Base-by-base conservation (phyloP, 1,140 invertebrate genomes). In the Asobara japonica region DNA sequence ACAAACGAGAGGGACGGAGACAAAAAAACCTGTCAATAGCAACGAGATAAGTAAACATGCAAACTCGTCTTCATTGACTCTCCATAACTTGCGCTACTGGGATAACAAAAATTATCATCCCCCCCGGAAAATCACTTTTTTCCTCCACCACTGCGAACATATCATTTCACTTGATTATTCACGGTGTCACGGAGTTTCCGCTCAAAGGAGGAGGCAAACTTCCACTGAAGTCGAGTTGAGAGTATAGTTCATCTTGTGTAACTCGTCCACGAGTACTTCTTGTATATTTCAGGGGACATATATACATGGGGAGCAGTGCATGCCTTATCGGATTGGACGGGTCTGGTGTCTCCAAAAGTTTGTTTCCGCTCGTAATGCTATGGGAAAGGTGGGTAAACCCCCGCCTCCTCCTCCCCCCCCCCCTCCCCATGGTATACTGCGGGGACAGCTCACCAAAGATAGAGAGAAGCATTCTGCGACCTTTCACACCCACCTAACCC, bases 281-380 rank as follows among this genome's bases (percentile, higher is more conserved):
- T 56, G 51, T 56, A 29, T 62, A 62, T 62, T 62, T 62, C 60
- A 62, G 31, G 27, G 25, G 60, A 62, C 27, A 31, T 31, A 62
- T 62, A 62, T 62, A 62, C n/a, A 30, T 3, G 11, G 60, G 18
- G 31, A 62, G 27, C n/a, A 62, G 60, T 62, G 60, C 60, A 62
- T 62, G 29, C 60, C 60, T 62, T 62, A 62, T 62, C 60, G 60
- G 60, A 62, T 62, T 29, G 60, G 60, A 62, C 60, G 25, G n/a
- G 25, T n/a, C 11, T 25, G 60, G 60, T 62, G 60, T 62, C 60
- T 62, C 60, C 60, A 30, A 62, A 62, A 62, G 27, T 62, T 62
- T 62, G 60, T 62, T 62, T 62, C 60, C 29, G 60, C 60, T 31
- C 60, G 60, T 62, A 62, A 62, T 62, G n/a, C 60, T 29, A 62